phyloP scores from a whole-genome alignment of 2,113 vertebrate genomes.

The Hypocryptadius cinnamomeus region DNA sequence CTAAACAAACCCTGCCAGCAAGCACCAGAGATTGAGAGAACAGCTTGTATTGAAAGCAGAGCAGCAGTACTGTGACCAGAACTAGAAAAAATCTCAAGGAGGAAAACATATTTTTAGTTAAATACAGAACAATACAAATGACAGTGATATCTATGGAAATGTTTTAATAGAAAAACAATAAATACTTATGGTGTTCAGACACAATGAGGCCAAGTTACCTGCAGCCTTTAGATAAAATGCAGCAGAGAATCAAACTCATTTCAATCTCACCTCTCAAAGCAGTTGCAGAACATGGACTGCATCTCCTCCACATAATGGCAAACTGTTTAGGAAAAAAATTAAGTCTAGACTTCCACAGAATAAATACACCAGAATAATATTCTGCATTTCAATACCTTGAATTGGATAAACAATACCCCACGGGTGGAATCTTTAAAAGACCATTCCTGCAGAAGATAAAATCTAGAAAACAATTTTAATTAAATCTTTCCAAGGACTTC shows the following conservation, averaged over 20 bases:
- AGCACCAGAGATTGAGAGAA: not conserved
- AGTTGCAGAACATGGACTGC: not conserved
- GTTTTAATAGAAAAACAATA: not conserved
- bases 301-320: not conserved
- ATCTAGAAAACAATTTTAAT: constrained; percentile 44
- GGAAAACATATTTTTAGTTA: not conserved
- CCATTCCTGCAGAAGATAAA: not conserved
- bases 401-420: not conserved
- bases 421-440: not conserved
- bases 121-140: not conserved
- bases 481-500: constrained; percentile 34
- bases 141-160: not conserved
- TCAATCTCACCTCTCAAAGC: not conserved
- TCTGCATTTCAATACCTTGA: constrained; percentile 4
- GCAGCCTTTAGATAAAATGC: not conserved
- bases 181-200: not conserved
- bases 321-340: not conserved
- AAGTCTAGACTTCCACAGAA: not conserved
- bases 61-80: not conserved
- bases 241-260: not conserved
- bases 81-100: not conserved
- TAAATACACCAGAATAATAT: not conserved
- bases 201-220: not conserved
- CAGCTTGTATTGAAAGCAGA: accelerated
- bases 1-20: not conserved